Evolutionary conservation across 2,113 vertebrate species (phyloP).

Genomic region (Benitochromis conjunctus): DNA sequence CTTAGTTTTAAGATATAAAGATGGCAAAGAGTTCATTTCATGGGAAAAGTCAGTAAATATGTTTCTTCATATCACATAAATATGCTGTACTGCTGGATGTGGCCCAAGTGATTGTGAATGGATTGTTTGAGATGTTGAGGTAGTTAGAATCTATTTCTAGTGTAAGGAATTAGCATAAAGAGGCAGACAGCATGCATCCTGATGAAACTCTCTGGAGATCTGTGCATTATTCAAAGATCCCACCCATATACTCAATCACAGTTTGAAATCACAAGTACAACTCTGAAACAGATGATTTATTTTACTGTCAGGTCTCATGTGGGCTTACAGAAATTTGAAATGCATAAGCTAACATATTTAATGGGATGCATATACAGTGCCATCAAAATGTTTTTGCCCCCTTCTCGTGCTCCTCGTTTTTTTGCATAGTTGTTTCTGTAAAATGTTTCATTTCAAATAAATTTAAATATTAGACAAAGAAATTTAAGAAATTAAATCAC

Average conservation of each 20-base stretch:
- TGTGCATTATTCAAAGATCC: not conserved
- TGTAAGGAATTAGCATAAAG: not conserved
- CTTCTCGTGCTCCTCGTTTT: not conserved
- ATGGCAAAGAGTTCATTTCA: not conserved
- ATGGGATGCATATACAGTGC: not conserved
- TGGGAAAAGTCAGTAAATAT: not conserved
- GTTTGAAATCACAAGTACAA: not conserved
- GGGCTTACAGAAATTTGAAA: conserved; percentile 4
- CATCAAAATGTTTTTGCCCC: not conserved
- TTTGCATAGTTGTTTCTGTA: not conserved
- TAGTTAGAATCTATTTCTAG: not conserved
- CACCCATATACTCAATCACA: not conserved
- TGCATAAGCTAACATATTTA: not conserved
- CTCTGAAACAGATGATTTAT: not conserved
- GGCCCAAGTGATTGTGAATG: not conserved
- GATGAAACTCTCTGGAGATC: not conserved
- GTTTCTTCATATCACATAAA: not conserved
- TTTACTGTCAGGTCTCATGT: not conserved
- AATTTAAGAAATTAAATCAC: not conserved
- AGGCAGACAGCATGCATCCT: not conserved
- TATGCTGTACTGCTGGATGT: not conserved
- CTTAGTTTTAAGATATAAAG: not conserved
- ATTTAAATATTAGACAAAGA: not conserved
- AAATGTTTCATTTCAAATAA: not conserved
- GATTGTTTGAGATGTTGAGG: not conserved